phyloP scores from a whole-genome alignment of 2,113 vertebrate genomes.

The Cheilinus undulatus region DNA sequence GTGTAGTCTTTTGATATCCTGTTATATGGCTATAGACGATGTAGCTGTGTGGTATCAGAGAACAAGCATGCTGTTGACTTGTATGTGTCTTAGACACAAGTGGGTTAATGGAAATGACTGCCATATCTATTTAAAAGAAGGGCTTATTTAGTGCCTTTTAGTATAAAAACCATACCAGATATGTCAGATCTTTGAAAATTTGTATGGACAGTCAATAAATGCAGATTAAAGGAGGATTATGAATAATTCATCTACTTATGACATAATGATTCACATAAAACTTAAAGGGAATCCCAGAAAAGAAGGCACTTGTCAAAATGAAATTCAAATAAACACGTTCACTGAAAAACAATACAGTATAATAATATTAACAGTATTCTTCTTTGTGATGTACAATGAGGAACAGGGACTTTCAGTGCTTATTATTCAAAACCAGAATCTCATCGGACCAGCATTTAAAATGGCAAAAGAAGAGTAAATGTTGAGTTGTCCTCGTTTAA shows the following conservation, averaged over 20 bases:
- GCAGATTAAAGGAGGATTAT: too few species aligned
- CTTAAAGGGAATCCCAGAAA: too few species aligned
- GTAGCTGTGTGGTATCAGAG: not conserved
- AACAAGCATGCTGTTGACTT: not conserved
- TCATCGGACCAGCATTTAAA: not conserved
- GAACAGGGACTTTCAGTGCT: not conserved
- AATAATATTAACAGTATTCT: too few species aligned
- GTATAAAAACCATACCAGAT: too few species aligned
- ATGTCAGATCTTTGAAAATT: too few species aligned
- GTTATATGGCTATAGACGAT: slow-evolving; percentile 35
- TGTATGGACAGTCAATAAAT: too few species aligned
- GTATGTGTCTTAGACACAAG: slow-evolving; percentile 12
- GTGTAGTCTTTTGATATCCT: slow-evolving; percentile 27
- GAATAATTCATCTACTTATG: too few species aligned
- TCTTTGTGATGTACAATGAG: not conserved
- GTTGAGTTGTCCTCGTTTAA: too few species aligned
- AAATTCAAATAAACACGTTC: too few species aligned
- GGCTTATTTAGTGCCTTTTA: too few species aligned
- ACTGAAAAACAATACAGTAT: not conserved
- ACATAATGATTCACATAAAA: too few species aligned
- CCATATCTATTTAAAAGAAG: not conserved
- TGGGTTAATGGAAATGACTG: slow-evolving; percentile 3
- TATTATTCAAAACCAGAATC: not conserved
- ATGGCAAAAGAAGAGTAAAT: too few species aligned
- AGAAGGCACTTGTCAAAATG: not conserved